Evolutionary conservation across 2,888 invertebrate species (phyloP).

Genomic region (Lasioglossum marginatum): DNA sequence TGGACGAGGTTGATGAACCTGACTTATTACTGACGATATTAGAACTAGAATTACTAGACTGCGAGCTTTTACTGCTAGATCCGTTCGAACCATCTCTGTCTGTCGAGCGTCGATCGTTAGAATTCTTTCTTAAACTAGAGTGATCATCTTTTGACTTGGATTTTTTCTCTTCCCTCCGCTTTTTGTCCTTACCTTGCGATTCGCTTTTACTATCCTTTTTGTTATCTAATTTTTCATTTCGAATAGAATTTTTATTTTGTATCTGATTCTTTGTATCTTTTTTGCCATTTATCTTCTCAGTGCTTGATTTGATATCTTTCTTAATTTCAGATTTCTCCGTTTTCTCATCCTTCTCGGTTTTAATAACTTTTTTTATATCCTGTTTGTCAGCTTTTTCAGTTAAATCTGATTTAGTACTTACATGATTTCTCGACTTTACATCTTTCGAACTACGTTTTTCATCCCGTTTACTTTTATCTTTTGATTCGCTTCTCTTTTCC

Average conservation of each 20-base stretch:
- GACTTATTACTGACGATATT: constrained; percentile 61
- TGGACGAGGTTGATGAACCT: constrained; percentile 83
- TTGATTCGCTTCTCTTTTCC: constrained; percentile 76
- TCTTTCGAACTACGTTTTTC: constrained; percentile 72
- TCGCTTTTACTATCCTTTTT: constrained; percentile 67
- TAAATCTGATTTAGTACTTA: constrained; percentile 55
- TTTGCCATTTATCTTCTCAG: constrained; percentile 64
- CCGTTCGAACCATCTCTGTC: constrained; percentile 93
- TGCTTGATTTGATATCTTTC: constrained; percentile 74
- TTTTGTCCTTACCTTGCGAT: constrained; percentile 75
- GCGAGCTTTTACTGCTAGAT: constrained; percentile 84
- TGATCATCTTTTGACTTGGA: constrained; percentile 89
- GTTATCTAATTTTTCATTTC: constrained; percentile 57
- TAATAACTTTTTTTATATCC: constrained; percentile 59
- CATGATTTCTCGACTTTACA: constrained; percentile 60
- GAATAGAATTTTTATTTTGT: constrained; percentile 68
- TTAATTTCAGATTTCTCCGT: constrained; percentile 61
- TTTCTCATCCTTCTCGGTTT: constrained; percentile 70
- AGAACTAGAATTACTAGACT: constrained; percentile 70
- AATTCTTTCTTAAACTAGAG: constrained; percentile 88
- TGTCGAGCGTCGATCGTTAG: constrained; percentile 89
- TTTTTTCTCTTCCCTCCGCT: constrained; percentile 81
- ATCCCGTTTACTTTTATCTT: constrained; percentile 75
- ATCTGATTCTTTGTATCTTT: constrained; percentile 62
- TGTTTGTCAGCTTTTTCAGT: constrained; percentile 60